Base-by-base conservation (phyloP, 2,888 invertebrate species). In the Linhomoeus sp. region DNA sequence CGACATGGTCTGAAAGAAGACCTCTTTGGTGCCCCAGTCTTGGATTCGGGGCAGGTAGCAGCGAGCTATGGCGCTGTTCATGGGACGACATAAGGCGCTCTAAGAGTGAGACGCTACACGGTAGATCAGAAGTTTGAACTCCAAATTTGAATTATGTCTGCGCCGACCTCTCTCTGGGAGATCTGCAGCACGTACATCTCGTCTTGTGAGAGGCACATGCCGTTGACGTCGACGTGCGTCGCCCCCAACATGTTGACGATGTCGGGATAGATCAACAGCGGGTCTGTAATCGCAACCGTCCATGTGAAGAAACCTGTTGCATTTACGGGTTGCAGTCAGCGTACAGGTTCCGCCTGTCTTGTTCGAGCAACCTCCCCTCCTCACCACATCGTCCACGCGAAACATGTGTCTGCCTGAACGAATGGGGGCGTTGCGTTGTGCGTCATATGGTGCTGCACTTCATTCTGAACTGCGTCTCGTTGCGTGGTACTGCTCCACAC, bases 241-340 rank as follows among this genome's bases (percentile, higher is more conserved):
- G 92, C 94, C 7, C 94, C 94, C 53, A 94, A 72, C 92, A 94
- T 92, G 67, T 86, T 88, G 3, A 90, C 92, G 61, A 84, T 85
- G 66, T 90, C 87, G 0, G 90, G 90, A 0, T 61, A 61, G 49
- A 63, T 58, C 38, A 63, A 45, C 56, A 63, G 58, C 20, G 64
- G 63, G 43, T 56, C 59, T 60, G 51, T 9, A 49, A 49, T 20
- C 22, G 3, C 5, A 26, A 5, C 17, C 37, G 37, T 5, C 9
- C 17, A 29, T 9, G 5, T 29, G 12, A 29, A 29, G 5, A 29
- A 29, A 29, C 5, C 12, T 5, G 12, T 29, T 29, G 29, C 5
- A 12, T 9, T 5, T 9, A 29, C 5, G 12, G 12, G 5, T 29
- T n/a, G n/a, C n/a, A n/a, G 29, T 29, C 29, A 29, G 5, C 56